Percentiles rank a stretch among this genome's conserved stretches.
Conservation (phyloP, 2,888 invertebrate genomes). For the Panorpa germanica region DNA sequence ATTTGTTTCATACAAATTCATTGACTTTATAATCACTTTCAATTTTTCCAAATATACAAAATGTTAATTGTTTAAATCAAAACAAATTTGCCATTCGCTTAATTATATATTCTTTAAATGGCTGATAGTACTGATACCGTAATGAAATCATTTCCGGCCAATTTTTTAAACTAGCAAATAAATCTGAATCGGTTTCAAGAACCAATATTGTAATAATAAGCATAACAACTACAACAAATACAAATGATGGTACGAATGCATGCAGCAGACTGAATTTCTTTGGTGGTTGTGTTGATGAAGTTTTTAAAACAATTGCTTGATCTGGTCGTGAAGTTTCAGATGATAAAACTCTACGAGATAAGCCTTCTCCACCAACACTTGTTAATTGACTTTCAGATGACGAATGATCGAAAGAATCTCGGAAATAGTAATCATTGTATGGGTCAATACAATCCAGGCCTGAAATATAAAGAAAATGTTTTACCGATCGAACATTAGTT, state of each 20-base stretch:
- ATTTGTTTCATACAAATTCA: too few species aligned
- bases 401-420: conserved; percentile 61
- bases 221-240: conserved; percentile 51
- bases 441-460: conserved; percentile 24
- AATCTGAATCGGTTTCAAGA: conserved; percentile 60
- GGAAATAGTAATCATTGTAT: conserved; percentile 47
- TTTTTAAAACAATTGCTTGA: conserved; percentile 14
- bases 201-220: conserved; percentile 47
- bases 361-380: conserved; percentile 15
- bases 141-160: conserved; percentile 61
- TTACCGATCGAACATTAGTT: too few species aligned
- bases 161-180: conserved; percentile 46
- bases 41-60: too few species aligned
- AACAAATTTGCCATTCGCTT: conserved; percentile 40
- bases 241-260: conserved; percentile 59
- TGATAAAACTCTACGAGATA: too few species aligned
- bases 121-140: conserved; percentile 64
- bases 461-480: conserved; percentile 15
- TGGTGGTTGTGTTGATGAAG: conserved; percentile 14
- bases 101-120: conserved; percentile 58
- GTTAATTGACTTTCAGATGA: conserved; percentile 55
- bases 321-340: conserved; percentile 15
- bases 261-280: conserved; percentile 43
- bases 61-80: too few species aligned
- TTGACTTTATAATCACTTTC: too few species aligned